Evolutionary conservation across 2,797 vertebrate species (phyloP), one percentile per base, ranked within the genome.

Genomic region (Xenopus petersii): DNA sequence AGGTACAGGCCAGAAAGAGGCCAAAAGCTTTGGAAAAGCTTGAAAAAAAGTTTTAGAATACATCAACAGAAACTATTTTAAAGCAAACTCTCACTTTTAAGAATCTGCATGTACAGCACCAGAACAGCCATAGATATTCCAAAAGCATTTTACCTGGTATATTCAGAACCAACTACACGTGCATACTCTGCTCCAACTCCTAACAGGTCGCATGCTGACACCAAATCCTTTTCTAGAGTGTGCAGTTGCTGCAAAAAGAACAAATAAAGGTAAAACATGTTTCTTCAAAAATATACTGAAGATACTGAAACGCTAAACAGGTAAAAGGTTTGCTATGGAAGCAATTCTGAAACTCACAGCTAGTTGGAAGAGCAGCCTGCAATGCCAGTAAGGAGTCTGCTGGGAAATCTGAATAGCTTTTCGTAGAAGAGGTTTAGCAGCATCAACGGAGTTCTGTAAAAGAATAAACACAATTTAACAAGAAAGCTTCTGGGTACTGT

Each of bases 351-450:
- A 26, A 88, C 94, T 87, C 90, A 99, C 98, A 46, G 98, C 98
- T 51, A 99, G 92, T 82, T 99, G 97, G 87, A 99, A 99, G 82
- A 99, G 90, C 81, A 99, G 84, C 79, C 97, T 91, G 85, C 98
- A 99, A 87, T 99, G 98, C 98, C 98, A 99, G 81, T 99, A 99
- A 0, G 97, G 98, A 0, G 98, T 99, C 74, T 99, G 97, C 83
- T 99, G 98, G 1, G 98, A 99, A 71, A 99, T 99, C 90, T 99
- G 98, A 74, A 99, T 99, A 36, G 98, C 98, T 83, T 99, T 99
- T 11, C 98, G 93, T 64, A 99, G 84, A 58, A 99, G 88, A 0
- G 98, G 98, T 70, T 99, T 99, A 21, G 98, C 97, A 58, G 98
- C 96, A 79, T 99, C 98, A 70, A 99, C 98, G 5, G 96, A 92